phyloP scores from a whole-genome alignment of 2,797 vertebrate species.

The Fistularia tabacaria region DNA sequence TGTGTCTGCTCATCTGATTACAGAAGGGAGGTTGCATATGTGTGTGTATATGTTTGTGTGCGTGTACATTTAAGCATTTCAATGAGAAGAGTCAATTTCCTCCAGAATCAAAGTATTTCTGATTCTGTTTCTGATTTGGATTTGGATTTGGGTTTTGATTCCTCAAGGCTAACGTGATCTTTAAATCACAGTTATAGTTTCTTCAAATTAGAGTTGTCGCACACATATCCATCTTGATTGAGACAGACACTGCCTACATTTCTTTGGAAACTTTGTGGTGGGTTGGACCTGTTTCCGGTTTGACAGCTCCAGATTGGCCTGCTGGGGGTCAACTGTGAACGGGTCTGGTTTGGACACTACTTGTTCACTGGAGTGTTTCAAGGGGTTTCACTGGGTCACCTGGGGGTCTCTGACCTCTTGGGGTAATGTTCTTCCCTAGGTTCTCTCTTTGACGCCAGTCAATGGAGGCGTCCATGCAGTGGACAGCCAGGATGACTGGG shows the following conservation, averaged over 20 bases:
- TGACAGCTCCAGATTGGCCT: conserved; percentile 48
- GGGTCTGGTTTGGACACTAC: conserved; percentile 41
- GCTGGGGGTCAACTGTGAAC: conserved; percentile 24
- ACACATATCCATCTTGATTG: conserved; percentile 12
- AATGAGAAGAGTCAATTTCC: no score
- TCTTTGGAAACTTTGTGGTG: conserved; percentile 36
- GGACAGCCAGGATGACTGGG: conserved; percentile 64
- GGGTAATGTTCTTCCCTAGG: conserved; percentile 62
- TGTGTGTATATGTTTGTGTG: conserved; percentile 1
- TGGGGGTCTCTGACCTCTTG: conserved; percentile 69
- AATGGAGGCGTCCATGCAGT: conserved; percentile 78
- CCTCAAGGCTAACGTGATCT: no score
- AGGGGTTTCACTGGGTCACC: conserved; percentile 54
- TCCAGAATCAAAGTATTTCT: no score
- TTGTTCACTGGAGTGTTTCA: conserved; percentile 54
- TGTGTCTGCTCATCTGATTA: conserved; percentile 37
- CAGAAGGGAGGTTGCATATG: conserved; percentile 24
- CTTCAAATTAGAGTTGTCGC: neutral
- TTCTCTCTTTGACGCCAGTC: conserved; percentile 62
- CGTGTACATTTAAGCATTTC: conserved; percentile 3
- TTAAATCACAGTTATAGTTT: conserved; percentile 9
- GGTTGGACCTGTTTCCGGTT: conserved; percentile 32
- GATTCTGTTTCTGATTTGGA: no score
- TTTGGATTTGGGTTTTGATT: no score
- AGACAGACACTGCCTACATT: conserved; percentile 23